A percentile compares a stretch with the other conserved stretches of the same genome.
Conservation (phyloP, 2,797 vertebrate genomes). For the Tapera naevia region DNA sequence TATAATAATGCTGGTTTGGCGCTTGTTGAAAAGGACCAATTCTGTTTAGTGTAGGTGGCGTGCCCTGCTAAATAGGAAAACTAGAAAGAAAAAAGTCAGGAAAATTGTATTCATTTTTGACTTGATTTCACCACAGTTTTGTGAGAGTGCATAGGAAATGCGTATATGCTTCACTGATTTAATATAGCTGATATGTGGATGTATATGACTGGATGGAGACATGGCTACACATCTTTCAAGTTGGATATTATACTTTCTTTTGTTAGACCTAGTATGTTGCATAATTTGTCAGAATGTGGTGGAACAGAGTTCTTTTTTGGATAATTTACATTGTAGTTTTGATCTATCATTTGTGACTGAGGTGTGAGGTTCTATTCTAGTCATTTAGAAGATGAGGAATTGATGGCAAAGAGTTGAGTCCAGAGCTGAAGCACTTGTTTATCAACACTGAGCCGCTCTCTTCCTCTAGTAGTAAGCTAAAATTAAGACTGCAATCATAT, state of each 20-base stretch:
- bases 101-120: neutral
- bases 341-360: neutral
- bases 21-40: neutral
- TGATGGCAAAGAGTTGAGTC: neutral
- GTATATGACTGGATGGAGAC: neutral
- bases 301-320: neutral
- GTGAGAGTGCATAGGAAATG: neutral
- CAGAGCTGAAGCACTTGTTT: neutral
- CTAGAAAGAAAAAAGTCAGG: neutral
- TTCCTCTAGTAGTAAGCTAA: neutral
- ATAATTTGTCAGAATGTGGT: neutral
- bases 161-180: neutral
- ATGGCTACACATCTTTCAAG: neutral
- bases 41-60: neutral
- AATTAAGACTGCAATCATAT: neutral
- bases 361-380: slow-evolving; percentile 9
- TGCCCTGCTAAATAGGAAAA: neutral
- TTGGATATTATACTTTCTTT: neutral
- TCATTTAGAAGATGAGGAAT: neutral
- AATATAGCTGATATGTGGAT: neutral
- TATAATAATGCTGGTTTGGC: neutral
- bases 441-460: neutral
- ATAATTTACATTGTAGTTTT: neutral
- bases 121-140: neutral
- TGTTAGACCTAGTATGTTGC: neutral